Evolutionary conservation across 2,113 vertebrate genomes (phyloP).

Genomic region (Gymnorhina tibicen): DNA sequence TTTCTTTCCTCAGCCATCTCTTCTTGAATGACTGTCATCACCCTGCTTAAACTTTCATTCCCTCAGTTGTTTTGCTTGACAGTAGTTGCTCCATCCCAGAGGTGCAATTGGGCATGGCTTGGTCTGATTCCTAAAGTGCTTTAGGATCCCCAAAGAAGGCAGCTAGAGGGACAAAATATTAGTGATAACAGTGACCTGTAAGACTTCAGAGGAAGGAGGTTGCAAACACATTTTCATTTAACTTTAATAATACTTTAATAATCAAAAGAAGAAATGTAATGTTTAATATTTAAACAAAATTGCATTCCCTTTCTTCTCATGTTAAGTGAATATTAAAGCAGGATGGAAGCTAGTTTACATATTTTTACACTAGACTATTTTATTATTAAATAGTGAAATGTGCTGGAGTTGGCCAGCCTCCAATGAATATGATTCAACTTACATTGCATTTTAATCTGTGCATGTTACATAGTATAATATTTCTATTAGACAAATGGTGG

Average conservation of each 20-base stretch:
- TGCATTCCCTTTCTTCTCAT: conserved; percentile 61
- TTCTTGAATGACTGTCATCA: neutral
- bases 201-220: neutral
- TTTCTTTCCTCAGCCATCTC: neutral
- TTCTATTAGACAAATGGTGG: conserved; percentile 64
- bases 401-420: conserved; percentile 62
- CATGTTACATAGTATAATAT: conserved; percentile 59
- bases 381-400: conserved; percentile 69
- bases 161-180: neutral
- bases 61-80: neutral
- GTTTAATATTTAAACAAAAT: conserved; percentile 70
- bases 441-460: conserved; percentile 70
- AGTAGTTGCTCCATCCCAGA: neutral
- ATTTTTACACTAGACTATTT: conserved; percentile 70
- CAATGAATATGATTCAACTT: conserved; percentile 66
- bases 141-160: neutral
- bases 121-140: neutral
- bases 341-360: conserved; percentile 67
- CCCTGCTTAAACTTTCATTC: neutral
- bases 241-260: conserved; percentile 61
- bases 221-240: conserved; percentile 49
- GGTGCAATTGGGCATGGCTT: neutral
- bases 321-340: conserved; percentile 69
- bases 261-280: conserved; percentile 63
- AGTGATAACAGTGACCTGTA: neutral